Evolutionary conservation across 2,888 invertebrate species (phyloP), one percentile per base, ranked within the genome.

Genomic region (Dryocosmus kuriphilus): DNA sequence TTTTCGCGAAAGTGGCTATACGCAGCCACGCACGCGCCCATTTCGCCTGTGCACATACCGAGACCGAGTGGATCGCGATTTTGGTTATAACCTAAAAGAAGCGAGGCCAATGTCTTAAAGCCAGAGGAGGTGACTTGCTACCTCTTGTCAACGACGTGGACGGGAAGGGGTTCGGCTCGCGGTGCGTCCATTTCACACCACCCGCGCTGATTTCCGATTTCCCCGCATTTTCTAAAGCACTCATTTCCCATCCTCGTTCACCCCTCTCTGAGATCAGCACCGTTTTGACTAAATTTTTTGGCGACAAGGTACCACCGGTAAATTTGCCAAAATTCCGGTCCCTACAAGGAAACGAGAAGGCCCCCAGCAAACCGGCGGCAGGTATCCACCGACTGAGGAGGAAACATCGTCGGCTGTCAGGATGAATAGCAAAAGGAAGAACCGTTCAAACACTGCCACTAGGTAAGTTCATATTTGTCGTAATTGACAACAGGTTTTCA

Each of bases 371-470:
- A 93, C 94, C 93, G 94, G 94, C 91, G 92, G 91, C 89, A 92
- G 90, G 90, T 90, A 88, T 86, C 86, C 88, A 87, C 85, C 89
- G 81, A 82, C 85, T 85, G 86, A 87, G 87, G 88, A 86, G 88
- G 87, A 91, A 83, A 88, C 90, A 85, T 78, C 86, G 61, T 92
- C 90, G 91, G 92, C 92, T 90, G 92, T 89, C 92, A 94, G 94
- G 92, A 95, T 95, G 95, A 96, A 96, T 92, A 96, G 94, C 92
- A 96, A 96, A 93, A 95, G 96, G 93, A 97, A 96, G 94, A 96
- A 94, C 93, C 95, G 96, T 92, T 94, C 96, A 90, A 81, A 83
- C 76, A 76, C 82, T 27, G 93, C 95, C 89, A 94, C 95, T 91
- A 95, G 96, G 95, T 95, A 93, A 92, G 92, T 22, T 63, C n/a